A percentile compares a stretch with the other conserved stretches of the same genome.
phyloP scores from a whole-genome alignment of 2,113 vertebrate genomes.

The Cochlearius cochlearius region DNA sequence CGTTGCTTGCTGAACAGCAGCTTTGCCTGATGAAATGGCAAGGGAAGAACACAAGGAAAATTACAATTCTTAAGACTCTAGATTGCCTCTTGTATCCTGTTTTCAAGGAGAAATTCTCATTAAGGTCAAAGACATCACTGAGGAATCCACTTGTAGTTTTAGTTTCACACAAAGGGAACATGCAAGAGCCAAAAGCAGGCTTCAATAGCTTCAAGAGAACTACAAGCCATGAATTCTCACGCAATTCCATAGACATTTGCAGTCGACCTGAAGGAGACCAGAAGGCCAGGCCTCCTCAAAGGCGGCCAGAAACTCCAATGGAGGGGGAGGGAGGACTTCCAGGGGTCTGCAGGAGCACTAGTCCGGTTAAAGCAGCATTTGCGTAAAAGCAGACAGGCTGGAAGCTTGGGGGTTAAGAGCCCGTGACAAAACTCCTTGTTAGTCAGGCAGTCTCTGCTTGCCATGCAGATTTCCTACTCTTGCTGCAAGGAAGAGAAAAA shows the following conservation, averaged over 20 bases:
- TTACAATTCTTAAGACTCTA: neutral
- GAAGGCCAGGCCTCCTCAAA: neutral
- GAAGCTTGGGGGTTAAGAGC: neutral
- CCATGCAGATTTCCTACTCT: neutral
- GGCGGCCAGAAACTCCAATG: neutral
- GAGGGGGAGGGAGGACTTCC: neutral
- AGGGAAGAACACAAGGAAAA: neutral
- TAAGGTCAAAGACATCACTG: neutral
- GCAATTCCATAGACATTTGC: neutral
- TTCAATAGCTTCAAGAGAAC: neutral
- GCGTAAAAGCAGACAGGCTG: neutral
- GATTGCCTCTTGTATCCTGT: neutral
- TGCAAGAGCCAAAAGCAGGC: neutral
- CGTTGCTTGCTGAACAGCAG: neutral
- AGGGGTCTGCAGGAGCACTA: neutral
- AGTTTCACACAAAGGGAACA: neutral
- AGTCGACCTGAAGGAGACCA: neutral
- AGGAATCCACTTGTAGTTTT: neutral
- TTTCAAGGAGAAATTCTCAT: neutral
- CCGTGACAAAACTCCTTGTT: neutral
- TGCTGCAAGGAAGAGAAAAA: neutral
- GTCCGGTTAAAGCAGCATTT: too few species aligned
- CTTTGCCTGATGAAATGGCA: neutral
- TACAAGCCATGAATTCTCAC: neutral
- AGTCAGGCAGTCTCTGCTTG: neutral